Evolutionary conservation across 1,140 invertebrate genomes (phyloP), one percentile per base, ranked within the genome.

Genomic region (Cyclina sinensis): DNA sequence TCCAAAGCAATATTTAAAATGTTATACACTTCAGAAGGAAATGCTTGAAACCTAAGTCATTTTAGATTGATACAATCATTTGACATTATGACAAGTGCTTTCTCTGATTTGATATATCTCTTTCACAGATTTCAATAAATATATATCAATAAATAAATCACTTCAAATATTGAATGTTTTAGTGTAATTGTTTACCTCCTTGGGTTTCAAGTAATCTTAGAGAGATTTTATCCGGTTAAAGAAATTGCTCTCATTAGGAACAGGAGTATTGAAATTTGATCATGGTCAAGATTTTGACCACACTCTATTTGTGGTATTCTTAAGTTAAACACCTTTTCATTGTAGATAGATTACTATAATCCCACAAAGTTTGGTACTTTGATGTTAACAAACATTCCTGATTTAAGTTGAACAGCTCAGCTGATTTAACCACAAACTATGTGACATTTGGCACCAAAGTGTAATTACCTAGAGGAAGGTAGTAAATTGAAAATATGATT

Each of bases 151-250:
- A 62, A 62, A 62, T 62, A 62, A 27, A 27, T 62, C 32, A 27
- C 18, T 37, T 70, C 39, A 74, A 74, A 74, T 74, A 74, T 74
- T 74, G 39, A 74, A 74, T 70, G 39, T 39, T 35, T 74, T 74
- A n/a, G 39, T 24, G 32, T 74, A 74, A 74, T 74, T 74, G 70
- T 74, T 74, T 43, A 46, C 70, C 70, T 74, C 70, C 24, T 27
- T n/a, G 48, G 32, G 35, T 27, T 62, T 70, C 65, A 70, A 70
- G 32, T 39, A n/a, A 70, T 39, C 65, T 39, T 1, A 5, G 14
- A 1, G 18, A 14, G 14, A 7, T 62, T 37, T 70, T 16, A 39
- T 27, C 24, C n/a, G 57, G 24, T 62, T 27, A 62, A 27, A 62
- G 57, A 27, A 62, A 62, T 62, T 14, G 24, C n/a, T 11, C n/a